These are phyloP conservation scores for Agelaius tricolor DNA, from an alignment of 2,113 vertebrate species.

Conservation along the genomic window DNA sequence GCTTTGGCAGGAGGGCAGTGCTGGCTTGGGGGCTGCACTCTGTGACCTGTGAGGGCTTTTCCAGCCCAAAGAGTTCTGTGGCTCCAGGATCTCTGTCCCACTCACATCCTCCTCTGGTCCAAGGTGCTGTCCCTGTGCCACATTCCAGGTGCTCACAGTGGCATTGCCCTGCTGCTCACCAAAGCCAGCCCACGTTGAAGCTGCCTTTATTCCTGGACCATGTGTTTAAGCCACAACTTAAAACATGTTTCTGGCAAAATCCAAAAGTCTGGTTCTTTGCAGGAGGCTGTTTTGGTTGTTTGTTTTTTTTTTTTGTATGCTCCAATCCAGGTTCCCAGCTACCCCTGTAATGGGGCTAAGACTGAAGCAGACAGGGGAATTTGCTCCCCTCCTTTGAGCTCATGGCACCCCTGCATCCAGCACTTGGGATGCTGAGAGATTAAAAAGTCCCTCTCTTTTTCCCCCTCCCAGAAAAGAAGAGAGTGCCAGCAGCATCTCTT, in stretches of 20 bases:
- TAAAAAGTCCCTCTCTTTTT: background rate
- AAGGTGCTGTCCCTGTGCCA: background rate
- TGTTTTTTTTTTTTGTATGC: rapidly evolving
- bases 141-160: background rate
- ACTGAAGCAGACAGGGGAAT: too few species aligned
- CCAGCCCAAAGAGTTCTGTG: background rate
- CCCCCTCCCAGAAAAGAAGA: background rate
- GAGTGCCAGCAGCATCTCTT: background rate
- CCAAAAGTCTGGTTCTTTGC: background rate
- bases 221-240: rapidly evolving
- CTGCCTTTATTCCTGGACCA: background rate
- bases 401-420: background rate
- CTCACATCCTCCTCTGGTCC: background rate
- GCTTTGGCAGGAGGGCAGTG: background rate
- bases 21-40: background rate
- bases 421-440: background rate
- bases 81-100: background rate
- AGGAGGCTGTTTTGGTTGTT: background rate
- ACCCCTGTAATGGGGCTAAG: too few species aligned
- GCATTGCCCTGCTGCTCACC: rapidly evolving
- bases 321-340: background rate
- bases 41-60: background rate
- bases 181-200: background rate
- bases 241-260: background rate
- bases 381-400: background rate